Evolutionary conservation across 2,797 vertebrate genomes (phyloP).

Genomic region (Linurgus olivaceus): DNA sequence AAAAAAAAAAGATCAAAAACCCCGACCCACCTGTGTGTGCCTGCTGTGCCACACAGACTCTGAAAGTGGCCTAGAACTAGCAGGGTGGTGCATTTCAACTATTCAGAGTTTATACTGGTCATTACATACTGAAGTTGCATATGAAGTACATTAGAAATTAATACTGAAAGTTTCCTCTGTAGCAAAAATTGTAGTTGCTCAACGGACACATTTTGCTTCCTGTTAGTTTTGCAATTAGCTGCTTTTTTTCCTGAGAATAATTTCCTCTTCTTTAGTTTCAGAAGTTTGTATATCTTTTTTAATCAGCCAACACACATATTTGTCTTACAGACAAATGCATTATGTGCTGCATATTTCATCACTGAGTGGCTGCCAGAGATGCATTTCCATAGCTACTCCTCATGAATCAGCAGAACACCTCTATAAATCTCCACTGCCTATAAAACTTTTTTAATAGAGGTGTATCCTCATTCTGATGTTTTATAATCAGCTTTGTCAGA

Average conservation of each 20-base stretch:
- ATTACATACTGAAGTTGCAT: neutral
- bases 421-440: constrained; percentile 37
- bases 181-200: neutral
- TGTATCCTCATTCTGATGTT: constrained; percentile 20
- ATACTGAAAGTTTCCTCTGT: neutral
- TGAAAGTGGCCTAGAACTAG: neutral
- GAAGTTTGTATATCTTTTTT: constrained; percentile 4
- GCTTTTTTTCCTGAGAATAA: neutral
- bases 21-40: neutral
- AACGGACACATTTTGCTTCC: neutral
- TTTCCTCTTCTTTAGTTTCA: neutral
- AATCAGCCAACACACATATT: constrained; percentile 26
- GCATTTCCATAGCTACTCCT: constrained; percentile 38
- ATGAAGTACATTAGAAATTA: neutral
- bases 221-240: constrained; percentile 14
- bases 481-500: constrained; percentile 40
- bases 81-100: neutral
- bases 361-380: constrained; percentile 39
- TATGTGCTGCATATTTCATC: constrained; percentile 29
- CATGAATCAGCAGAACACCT: constrained; percentile 52
- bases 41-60: neutral
- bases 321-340: constrained; percentile 46
- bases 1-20: neutral
- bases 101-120: accelerated
- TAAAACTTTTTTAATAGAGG: neutral